A percentile compares a stretch with the other conserved stretches of the same genome.
Evolutionary conservation across 1,140 invertebrate species (phyloP).

Genomic region (Amyelois transitella): DNA sequence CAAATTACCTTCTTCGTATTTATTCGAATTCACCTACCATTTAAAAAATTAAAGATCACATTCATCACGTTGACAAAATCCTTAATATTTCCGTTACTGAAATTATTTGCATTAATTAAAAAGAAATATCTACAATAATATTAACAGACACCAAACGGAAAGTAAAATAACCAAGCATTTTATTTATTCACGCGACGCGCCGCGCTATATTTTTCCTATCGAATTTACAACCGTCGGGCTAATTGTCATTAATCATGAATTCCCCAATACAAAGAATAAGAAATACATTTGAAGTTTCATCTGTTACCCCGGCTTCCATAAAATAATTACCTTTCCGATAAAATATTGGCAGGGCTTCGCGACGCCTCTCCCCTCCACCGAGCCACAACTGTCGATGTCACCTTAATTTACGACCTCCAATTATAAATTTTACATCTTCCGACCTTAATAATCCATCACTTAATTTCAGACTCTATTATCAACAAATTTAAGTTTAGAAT

Average conservation of each 20-base stretch:
- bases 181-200: neutral
- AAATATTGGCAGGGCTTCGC: constrained; percentile 56
- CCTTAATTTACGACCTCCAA: constrained; percentile 71
- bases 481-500: constrained; percentile 15
- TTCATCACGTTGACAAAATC: no score
- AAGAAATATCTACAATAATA: no score
- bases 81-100: no score
- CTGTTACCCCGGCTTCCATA: constrained; percentile 46
- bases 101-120: no score
- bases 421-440: constrained; percentile 68
- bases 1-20: no score
- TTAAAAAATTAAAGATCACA: no score
- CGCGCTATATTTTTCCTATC: neutral
- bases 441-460: neutral
- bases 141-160: no score
- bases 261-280: constrained; percentile 38
- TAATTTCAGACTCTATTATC: neutral
- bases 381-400: constrained; percentile 72
- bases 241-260: constrained; percentile 43
- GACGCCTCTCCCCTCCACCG: constrained; percentile 31
- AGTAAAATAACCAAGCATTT: neutral
- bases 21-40: no score
- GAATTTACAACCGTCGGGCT: neutral
- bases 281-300: constrained; percentile 38
- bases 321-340: constrained; percentile 68